Evolutionary conservation across 2,888 invertebrate species (phyloP).

Genomic region (Thymelicus acteon): DNA sequence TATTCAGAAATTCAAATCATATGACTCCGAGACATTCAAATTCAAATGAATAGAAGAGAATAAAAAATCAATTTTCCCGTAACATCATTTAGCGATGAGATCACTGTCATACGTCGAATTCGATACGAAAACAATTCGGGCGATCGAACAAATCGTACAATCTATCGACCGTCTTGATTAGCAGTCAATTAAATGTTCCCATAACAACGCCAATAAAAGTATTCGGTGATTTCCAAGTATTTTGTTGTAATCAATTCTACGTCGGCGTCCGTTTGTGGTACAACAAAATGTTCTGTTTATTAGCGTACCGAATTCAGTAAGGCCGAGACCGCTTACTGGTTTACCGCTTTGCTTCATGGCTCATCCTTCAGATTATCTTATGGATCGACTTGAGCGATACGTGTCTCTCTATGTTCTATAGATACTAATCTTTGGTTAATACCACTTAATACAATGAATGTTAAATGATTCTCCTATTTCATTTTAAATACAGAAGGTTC

Average conservation of each 20-base stretch:
- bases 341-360: constrained; percentile 27
- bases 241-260: constrained; percentile 83
- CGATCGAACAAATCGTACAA: constrained; percentile 53
- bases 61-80: constrained; percentile 30
- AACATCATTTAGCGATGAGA: constrained; percentile 46
- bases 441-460: background rate
- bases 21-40: background rate
- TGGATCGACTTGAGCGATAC: constrained; percentile 10
- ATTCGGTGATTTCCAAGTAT: constrained; percentile 80
- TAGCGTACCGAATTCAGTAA: constrained; percentile 81
- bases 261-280: constrained; percentile 79
- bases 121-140: constrained; percentile 46
- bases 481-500: too few relatives aligned
- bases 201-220: constrained; percentile 81
- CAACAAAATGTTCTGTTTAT: constrained; percentile 77
- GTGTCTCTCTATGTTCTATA: background rate
- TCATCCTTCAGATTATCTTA: constrained; percentile 28
- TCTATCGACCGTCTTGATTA: constrained; percentile 63
- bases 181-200: constrained; percentile 80
- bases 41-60: constrained; percentile 6
- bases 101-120: constrained; percentile 55
- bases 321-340: constrained; percentile 56
- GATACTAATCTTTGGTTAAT: background rate
- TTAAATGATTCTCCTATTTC: background rate
- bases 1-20: too few relatives aligned